phyloP scores from a whole-genome alignment of 2,113 vertebrate genomes.

The Tragulus kanchil region DNA sequence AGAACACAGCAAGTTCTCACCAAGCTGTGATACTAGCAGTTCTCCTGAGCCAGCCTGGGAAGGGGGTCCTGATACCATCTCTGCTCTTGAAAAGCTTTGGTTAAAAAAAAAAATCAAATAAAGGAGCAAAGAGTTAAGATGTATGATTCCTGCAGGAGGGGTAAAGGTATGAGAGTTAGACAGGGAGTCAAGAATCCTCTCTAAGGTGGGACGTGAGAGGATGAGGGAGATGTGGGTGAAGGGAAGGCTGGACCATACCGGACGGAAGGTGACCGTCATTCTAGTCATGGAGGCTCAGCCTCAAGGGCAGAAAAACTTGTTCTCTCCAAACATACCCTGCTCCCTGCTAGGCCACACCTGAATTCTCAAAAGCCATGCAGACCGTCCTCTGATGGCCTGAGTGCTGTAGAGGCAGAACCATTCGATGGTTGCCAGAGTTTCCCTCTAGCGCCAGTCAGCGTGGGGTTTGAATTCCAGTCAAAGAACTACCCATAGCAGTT shows the following conservation, averaged over 20 bases:
- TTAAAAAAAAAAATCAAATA: not conserved
- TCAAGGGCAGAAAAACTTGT: not conserved
- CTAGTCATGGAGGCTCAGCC: not conserved
- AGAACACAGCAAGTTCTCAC: not conserved
- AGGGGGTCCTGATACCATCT: accelerated
- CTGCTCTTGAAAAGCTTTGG: not conserved
- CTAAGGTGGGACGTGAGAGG: not conserved
- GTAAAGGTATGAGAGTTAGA: accelerated
- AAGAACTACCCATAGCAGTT: not conserved
- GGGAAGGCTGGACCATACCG: not conserved
- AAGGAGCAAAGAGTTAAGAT: not conserved
- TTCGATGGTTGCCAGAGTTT: not conserved
- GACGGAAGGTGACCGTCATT: accelerated
- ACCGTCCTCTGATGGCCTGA: not conserved
- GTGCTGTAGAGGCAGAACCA: accelerated
- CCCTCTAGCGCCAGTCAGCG: not conserved
- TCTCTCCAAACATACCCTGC: not conserved
- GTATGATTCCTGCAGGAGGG: not conserved
- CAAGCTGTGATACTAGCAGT: not conserved
- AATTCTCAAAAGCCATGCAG: accelerated
- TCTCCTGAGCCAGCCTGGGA: not conserved
- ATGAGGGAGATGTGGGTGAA: accelerated
- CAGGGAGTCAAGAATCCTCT: not conserved
- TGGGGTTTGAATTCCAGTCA: not conserved
- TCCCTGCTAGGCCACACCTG: not conserved